A percentile compares a stretch with the other conserved stretches of the same genome.
Conservation (phyloP, 2,888 invertebrate genomes). For the Caenorhabditis virilis region DNA sequence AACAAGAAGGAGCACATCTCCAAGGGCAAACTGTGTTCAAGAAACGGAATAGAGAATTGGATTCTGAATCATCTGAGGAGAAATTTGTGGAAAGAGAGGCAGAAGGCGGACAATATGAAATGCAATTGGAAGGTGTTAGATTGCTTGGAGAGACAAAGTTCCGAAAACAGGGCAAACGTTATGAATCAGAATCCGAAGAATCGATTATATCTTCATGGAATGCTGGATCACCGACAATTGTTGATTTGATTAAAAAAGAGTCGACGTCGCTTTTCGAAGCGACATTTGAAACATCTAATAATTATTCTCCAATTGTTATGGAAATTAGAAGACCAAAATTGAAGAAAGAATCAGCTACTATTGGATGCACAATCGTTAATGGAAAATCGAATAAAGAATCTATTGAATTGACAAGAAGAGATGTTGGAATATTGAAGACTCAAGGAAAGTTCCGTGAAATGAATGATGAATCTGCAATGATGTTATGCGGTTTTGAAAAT, state of each 20-base stretch:
- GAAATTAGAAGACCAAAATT: conserved; percentile 35
- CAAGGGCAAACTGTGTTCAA: conserved; percentile 50
- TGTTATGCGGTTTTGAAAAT: conserved; percentile 55
- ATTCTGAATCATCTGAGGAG: conserved; percentile 52
- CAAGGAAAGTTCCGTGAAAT: conserved; percentile 40
- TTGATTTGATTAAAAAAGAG: conserved; percentile 62
- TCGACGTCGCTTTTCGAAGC: conserved; percentile 60
- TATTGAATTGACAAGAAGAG: conserved; percentile 14
- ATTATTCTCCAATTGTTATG: conserved; percentile 23
- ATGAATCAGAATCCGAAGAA: conserved; percentile 50
- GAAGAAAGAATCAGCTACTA: conserved; percentile 40
- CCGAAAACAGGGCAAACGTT: conserved; percentile 33
- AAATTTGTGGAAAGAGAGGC: conserved; percentile 49
- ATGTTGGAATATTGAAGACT: conserved; percentile 21
- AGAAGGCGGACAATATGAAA: conserved; percentile 50
- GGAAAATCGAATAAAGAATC: conserved; percentile 35
- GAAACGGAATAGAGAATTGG: conserved; percentile 37
- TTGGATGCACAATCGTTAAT: conserved; percentile 35
- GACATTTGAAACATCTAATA: conserved; percentile 60
- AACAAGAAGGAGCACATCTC: conserved; percentile 50
- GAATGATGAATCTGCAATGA: conserved; percentile 52
- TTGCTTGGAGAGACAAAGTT: conserved; percentile 45
- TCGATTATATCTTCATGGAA: conserved; percentile 40
- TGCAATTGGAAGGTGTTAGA: conserved; percentile 48
- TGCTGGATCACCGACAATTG: conserved; percentile 51